Base-by-base conservation (phyloP, 1,140 invertebrate genomes). In the Harlomillsia oculata region DNA sequence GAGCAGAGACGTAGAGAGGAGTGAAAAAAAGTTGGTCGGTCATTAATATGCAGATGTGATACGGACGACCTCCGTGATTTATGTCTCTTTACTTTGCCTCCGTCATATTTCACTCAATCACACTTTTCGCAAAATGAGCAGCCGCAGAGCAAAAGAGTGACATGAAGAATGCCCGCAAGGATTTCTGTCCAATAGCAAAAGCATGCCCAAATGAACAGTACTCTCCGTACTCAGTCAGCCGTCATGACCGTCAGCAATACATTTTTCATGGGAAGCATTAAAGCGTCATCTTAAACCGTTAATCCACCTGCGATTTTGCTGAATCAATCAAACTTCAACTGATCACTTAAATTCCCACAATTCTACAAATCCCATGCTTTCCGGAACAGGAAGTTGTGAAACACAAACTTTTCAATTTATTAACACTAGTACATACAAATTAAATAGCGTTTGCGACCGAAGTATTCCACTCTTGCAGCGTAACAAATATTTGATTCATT, bases 1-100 rank as follows among this genome's bases (percentile, higher is more conserved):
- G 45, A 45, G 30, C 26, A 46, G 11, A 21, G 23, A 39, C 45
- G 40, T 49, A 56, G 44, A 52, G 18, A 23, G 25, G 6, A n/a
- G 37, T 3, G 11, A 43, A 43, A 58, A 58, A 57, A 51, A 57
- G 40, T 44, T 49, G 30, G 44, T 25, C 29, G 16, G 48, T 58
- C 56, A 52, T 58, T 58, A 58, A 58, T 58, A 58, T 58, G 56
- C 56, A 58, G 56, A 58, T 58, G 56, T 50, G 29, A 40, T 57
- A 28, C 44, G 44, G 46, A 50, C 46, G 55, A 58, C 56, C 44
- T 44, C 37, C 34, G 56, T 58, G 56, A 58, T 58, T 58, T 58
- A 58, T 58, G 48, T 52, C 56, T 52, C 49, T 52, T 43, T 49
- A 58, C 56, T 51, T n/a, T 58, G 40, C 48, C 49, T 45, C 56